Conservation (phyloP, 2,113 vertebrate genomes). For the Maccullochella peelii region DNA sequence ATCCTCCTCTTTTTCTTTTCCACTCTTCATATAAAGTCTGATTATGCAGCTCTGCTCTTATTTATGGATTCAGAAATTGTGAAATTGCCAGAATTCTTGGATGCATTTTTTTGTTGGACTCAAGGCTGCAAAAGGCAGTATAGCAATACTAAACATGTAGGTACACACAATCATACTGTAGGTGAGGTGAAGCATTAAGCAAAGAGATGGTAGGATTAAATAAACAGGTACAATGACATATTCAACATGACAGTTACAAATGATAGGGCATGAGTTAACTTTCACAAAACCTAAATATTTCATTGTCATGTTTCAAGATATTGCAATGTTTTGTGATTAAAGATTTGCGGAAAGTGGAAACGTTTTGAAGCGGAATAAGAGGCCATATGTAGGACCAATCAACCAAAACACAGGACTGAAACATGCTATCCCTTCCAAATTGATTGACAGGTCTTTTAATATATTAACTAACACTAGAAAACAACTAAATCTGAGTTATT, state of each 20-base stretch:
- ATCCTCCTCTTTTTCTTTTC: neutral
- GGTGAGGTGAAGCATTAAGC: neutral
- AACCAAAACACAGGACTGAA: neutral
- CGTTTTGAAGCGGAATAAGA: neutral
- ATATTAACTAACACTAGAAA: neutral
- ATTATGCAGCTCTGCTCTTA: constrained; percentile 39
- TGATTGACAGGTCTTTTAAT: neutral
- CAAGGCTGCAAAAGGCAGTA: neutral
- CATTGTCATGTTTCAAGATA: neutral
- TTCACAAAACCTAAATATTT: neutral
- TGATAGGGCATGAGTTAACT: neutral
- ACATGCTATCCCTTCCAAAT: neutral
- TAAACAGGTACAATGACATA: neutral
- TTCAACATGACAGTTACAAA: neutral
- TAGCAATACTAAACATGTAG: constrained; percentile 13
- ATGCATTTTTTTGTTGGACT: constrained; percentile 44
- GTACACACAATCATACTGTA: neutral
- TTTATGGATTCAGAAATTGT: constrained; percentile 65
- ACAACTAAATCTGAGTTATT: neutral
- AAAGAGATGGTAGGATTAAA: neutral
- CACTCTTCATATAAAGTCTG: neutral
- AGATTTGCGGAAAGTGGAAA: neutral
- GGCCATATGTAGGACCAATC: neutral
- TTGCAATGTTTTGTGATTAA: neutral
- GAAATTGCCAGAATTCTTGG: constrained; percentile 53